Conservation (phyloP, 2,797 vertebrate species). For the Esox masquinongy region DNA sequence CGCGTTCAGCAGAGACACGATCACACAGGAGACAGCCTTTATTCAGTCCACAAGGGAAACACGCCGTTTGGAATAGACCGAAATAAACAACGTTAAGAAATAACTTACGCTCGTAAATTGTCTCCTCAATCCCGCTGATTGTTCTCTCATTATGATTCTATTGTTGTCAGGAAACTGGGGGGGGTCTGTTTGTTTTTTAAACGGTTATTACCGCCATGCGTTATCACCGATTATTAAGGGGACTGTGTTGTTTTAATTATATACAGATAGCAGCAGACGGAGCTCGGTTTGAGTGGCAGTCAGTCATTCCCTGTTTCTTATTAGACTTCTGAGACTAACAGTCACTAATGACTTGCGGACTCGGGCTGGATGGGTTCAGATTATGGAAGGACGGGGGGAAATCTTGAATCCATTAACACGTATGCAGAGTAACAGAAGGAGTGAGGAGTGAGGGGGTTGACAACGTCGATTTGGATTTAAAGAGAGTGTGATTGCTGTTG, state of each 20-base stretch:
- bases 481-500: conserved; percentile 18
- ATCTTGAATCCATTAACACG: background rate
- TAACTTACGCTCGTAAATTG: background rate
- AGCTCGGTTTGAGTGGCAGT: conserved; percentile 64
- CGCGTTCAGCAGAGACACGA: no score
- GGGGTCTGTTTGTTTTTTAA: conserved; percentile 34
- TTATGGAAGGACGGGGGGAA: conserved; percentile 16
- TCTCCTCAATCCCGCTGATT: background rate
- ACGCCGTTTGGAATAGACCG: no score
- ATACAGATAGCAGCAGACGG: conserved; percentile 50
- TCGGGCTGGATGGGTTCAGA: conserved; percentile 38
- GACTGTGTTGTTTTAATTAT: conserved; percentile 69
- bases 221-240: conserved; percentile 65
- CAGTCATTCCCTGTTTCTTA: conserved; percentile 51
- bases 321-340: conserved; percentile 54
- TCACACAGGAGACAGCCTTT: background rate
- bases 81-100: background rate
- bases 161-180: conserved; percentile 51
- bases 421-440: background rate
- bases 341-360: conserved; percentile 53
- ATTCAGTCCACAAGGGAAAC: background rate
- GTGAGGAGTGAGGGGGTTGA: background rate
- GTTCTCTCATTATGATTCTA: conserved; percentile 25
- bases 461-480: conserved; percentile 12
- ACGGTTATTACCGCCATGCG: conserved; percentile 50